Base-by-base conservation (phyloP, 2,113 vertebrate species). In the Oncorhynchus masou region DNA sequence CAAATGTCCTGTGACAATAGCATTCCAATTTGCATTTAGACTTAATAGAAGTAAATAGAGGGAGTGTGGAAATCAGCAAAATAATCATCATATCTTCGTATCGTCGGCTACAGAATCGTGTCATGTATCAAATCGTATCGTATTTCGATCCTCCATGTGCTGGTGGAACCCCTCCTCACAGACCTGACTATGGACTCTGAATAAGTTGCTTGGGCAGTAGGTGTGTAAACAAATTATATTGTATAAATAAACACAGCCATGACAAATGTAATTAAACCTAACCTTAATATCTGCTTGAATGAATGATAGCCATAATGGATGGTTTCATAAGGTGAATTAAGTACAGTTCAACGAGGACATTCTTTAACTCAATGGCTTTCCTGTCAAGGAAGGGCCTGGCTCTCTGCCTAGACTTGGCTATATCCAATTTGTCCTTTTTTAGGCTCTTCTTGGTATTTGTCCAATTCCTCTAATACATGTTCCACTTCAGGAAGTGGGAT, bases 401-500 rank as follows among this genome's bases (percentile, higher is more conserved):
- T 80, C 70, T 60, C 65, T 49, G 83, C 87, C 87, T 80, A 80
- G 77, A 83, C 77, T 76, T 83, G 74, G 74, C 76, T 83, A 82
- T 71, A 88, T 86, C 83, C n/a, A 3, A 66, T 85, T 81, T 73
- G 83, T 86, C 71, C 68, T 71, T 45, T 45, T 45, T 45, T 3
- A 45, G 39, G 39, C 9, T 45, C 39, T 11, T 85, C 79, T 81
- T 87, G 83, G 83, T 79, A 54, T 22, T n/a, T 73, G 57, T 88
- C 85, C 90, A 87, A 71, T 67, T 74, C 86, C 83, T 71, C 71
- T 75, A 78, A 88, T 88, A 89, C 69, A 78, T 79, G 77, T 79
- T 74, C 76, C 76, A 66, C 74, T 83, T 54, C 22, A 74, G 74
- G 70, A 85, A 74, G 70, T 25, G 57, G 60, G 76, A 80, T 86